Conservation (phyloP, 2,797 vertebrate species). For the Thripadectes ignobilis region DNA sequence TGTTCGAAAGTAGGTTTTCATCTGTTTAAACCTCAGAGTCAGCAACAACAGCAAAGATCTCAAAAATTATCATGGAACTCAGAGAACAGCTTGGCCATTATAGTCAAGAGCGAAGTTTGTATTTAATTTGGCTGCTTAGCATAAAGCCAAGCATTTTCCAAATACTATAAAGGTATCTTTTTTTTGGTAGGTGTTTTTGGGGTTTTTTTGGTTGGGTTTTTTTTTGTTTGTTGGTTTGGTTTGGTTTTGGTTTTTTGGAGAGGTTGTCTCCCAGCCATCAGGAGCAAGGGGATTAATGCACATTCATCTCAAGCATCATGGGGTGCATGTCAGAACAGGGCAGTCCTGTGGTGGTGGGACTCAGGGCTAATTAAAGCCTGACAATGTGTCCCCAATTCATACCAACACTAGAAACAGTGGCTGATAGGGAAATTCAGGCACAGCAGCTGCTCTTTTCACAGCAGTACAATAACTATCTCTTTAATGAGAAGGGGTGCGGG, state of each 20-base stretch:
- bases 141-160: background rate
- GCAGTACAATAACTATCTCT: constrained; percentile 70
- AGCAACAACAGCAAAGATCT: background rate
- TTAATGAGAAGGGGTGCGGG: constrained; percentile 30
- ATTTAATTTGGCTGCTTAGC: constrained; percentile 30
- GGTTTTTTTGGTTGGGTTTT: too few relatives aligned
- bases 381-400: constrained; percentile 53
- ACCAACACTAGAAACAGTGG: constrained; percentile 35
- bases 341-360: constrained; percentile 15
- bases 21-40: constrained; percentile 5
- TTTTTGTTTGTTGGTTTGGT: too few relatives aligned
- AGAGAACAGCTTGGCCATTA: background rate
- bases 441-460: constrained; percentile 75
- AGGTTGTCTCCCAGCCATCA: constrained; percentile 1
- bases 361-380: constrained; percentile 61
- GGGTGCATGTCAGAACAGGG: constrained; percentile 29
- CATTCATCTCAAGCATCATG: background rate
- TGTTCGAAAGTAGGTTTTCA: background rate
- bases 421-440: constrained; percentile 66
- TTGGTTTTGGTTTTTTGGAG: background rate
- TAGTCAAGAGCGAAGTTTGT: background rate
- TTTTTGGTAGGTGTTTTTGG: too few relatives aligned
- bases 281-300: background rate
- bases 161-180: background rate
- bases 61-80: background rate